Base-by-base conservation (phyloP, 1,140 invertebrate genomes). In the Leptinotarsa undecemlineata region DNA sequence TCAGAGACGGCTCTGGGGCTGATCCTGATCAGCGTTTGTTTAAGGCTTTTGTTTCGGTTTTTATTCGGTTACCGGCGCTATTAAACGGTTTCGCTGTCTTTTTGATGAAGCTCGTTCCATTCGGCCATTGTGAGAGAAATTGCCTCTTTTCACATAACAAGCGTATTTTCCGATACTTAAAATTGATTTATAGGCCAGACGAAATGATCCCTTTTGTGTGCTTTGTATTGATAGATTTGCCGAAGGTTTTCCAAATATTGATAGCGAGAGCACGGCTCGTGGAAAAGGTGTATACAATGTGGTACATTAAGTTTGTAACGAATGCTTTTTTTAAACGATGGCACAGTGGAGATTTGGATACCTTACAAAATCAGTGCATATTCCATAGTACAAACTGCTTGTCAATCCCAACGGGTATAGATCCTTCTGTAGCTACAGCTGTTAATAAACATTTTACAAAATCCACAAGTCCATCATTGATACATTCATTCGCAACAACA, bases 31-130 rank as follows among this genome's bases (percentile, higher is more conserved):
- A 74, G 76, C 73, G 74, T 74, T 71, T 77, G 76, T 77, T 77
- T 71, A 71, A 70, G 67, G 76, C 76, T 74, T 77, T 77, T 77
- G 76, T 77, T 77, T 77, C 72, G 72, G 20, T 77, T 76, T 76
- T 77, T 77, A 76, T 74, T 71, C 75, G 75, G 72, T 57, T 48
- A 66, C 57, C 71, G 68, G 67, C 72, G 72, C 68, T 74, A 77
- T 74, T 77, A 77, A 76, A 74, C 71, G 76, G 68, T 77, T 67
- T 51, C 61, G 72, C 68, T 74, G 76, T 77, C 76, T 74, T 77
- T 77, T 74, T 77, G 72, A 74, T 76, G 48, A 64, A 68, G 72
- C 63, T 63, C 48, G 21, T 68, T 73, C 33, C 60, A 67, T 72
- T 64, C 47, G 21, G 61, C 69, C 51, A 71, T 71, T 71, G 69